These are phyloP conservation scores for Trachelipus rathkii DNA, from an alignment of 1,140 invertebrate genomes.

Conservation along the genomic window DNA sequence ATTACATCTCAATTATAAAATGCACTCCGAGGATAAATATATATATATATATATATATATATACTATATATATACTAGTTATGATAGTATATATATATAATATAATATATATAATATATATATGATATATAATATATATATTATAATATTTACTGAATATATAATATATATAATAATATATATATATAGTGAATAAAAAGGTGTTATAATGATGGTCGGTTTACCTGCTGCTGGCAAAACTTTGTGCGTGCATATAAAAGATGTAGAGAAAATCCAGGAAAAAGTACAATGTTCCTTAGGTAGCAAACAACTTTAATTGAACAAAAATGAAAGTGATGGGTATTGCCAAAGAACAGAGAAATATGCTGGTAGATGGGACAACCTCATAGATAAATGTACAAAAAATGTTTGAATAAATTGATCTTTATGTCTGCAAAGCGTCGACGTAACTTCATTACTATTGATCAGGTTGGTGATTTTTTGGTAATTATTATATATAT, in stretches of 20 bases:
- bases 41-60: background rate
- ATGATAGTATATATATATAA: background rate
- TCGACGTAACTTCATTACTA: conserved; percentile 83
- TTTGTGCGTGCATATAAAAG: conserved; percentile 75
- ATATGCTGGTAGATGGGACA: conserved; percentile 72
- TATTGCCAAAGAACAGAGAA: conserved; percentile 63
- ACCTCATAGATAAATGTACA: conserved; percentile 76
- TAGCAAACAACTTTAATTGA: conserved; percentile 74
- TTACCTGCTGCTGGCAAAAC: conserved; percentile 86
- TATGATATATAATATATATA: conserved; percentile 41
- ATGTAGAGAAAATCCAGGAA: conserved; percentile 64
- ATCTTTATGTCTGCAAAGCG: conserved; percentile 74
- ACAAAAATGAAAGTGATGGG: conserved; percentile 86
- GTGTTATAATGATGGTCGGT: conserved; percentile 85
- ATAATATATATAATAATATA: background rate
- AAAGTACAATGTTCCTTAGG: conserved; percentile 80
- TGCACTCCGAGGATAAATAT: too few species aligned
- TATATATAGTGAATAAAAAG: conserved; percentile 54
- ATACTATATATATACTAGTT: background rate
- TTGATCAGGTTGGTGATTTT: conserved; percentile 77
- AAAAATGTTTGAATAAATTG: conserved; percentile 75
- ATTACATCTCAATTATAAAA: too few species aligned
- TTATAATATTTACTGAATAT: too few species aligned
- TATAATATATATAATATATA: conserved; percentile 29
- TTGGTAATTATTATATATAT: too few species aligned